Percentiles rank a stretch among this genome's conserved stretches.
Evolutionary conservation across 2,113 vertebrate species (phyloP).

Genomic region (Procavia capensis): DNA sequence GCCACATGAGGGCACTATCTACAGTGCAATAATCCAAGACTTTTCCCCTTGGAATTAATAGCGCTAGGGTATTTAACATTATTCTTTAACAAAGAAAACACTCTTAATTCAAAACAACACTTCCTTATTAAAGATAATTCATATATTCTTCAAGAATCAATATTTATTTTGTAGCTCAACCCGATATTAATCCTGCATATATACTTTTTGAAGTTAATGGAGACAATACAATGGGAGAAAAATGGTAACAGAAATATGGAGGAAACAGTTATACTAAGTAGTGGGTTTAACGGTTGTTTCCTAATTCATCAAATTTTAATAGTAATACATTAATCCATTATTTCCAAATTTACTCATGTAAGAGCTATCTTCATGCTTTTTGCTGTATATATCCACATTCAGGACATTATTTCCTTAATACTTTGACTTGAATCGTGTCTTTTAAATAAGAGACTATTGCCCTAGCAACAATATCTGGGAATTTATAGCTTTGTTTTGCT

Average conservation of each 20-base stretch:
- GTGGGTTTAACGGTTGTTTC: not conserved
- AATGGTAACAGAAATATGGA: not conserved
- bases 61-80: constrained; percentile 49
- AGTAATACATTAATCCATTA: not conserved
- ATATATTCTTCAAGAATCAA: not conserved
- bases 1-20: constrained; percentile 84
- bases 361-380: not conserved
- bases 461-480: not conserved
- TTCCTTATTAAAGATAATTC: not conserved
- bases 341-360: not conserved
- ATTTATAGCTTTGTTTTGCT: not conserved
- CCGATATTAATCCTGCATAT: not conserved
- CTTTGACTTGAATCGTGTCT: constrained; percentile 21
- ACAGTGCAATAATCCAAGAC: constrained; percentile 72
- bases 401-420: constrained; percentile 30
- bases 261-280: not conserved
- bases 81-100: constrained; percentile 11
- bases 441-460: not conserved
- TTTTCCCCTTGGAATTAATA: constrained; percentile 35
- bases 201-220: not conserved
- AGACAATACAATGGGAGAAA: not conserved
- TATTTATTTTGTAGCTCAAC: not conserved
- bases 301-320: not conserved
- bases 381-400: not conserved
- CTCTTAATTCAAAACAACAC: not conserved